Base-by-base conservation (phyloP, 2,113 vertebrate genomes). In the Chaetura pelagica region DNA sequence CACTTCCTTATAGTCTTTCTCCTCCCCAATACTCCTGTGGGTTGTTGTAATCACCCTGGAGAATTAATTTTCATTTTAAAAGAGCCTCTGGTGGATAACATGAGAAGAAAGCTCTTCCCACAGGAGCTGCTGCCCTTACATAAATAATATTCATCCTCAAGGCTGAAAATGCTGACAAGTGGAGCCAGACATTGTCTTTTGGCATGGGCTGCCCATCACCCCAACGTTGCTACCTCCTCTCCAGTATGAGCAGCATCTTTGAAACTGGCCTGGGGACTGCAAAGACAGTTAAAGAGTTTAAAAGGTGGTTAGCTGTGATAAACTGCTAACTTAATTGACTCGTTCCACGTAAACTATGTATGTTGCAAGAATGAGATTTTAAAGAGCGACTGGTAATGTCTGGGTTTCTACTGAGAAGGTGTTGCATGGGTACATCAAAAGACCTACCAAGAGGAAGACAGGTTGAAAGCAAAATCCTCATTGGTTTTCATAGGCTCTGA, bases 51-150 rank as follows among this genome's bases (percentile, higher is more conserved):
- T 13, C 4, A 88, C 90, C 55, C 75, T 9, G 5, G 71, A 74
- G 85, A 74, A 91, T 6, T 1, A 61, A 90, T 94, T 96, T 93
- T 80, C 80, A 86, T 86, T 93, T 93, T 75, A 63, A 90, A 93
- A 85, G 52, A 79, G 66, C 40, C 87, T 93, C 81, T 0, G 0
- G 55, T 90, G 93, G 20, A 27, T 92, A 85, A 93, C 51, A 84
- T 62, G 63, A 34, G 0, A 69, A 76, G 69, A 51, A 84, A 96
- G 87, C 17, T 69, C 49, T 66, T 82, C 81, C 89, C 87, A 55
- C 22, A 66, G 84, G 62, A 92, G 46, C 35, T 87, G 38, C 57
- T 87, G 71, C 35, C 17, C 48, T 90, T 81, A 68, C 61, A 92
- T 72, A 55, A 86, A 24, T 51, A 34, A 63, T 59, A 59, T 81